Conservation (phyloP, 2,113 vertebrate genomes). For the Amphilophus citrinellus region DNA sequence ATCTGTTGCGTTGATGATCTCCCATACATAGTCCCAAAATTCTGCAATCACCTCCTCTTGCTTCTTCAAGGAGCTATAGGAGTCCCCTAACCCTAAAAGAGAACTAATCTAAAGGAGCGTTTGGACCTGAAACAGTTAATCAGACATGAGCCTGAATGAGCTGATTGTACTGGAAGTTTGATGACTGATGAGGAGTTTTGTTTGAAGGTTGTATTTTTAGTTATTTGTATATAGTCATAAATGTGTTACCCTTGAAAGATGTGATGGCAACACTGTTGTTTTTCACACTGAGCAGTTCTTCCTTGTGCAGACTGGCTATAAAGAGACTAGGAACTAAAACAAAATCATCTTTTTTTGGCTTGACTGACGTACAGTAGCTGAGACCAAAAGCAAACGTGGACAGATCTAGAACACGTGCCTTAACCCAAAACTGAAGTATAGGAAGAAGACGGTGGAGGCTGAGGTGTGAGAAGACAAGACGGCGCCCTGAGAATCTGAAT, state of each 20-base stretch:
- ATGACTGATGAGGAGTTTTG: neutral
- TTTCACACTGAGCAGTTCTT: neutral
- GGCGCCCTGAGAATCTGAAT: slow-evolving; percentile 27
- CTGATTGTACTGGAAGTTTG: neutral
- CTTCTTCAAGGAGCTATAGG: too few species aligned
- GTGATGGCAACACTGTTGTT: neutral
- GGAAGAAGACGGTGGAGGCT: neutral
- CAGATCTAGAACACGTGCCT: slow-evolving; percentile 5
- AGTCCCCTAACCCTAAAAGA: too few species aligned
- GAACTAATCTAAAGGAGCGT: too few species aligned
- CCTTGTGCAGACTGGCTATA: neutral
- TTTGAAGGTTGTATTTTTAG: neutral
- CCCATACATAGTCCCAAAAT: too few species aligned
- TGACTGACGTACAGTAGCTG: neutral
- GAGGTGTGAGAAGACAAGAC: slow-evolving; percentile 15
- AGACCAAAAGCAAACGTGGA: neutral
- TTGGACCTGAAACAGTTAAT: too few species aligned
- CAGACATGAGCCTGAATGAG: neutral
- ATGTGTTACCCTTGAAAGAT: neutral
- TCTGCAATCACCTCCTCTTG: too few species aligned
- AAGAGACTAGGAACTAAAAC: neutral
- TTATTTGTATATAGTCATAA: neutral
- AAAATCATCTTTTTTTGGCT: neutral
- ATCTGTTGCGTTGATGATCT: too few species aligned
- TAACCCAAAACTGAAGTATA: neutral